These are phyloP conservation scores for Camponotus vicinus DNA, from an alignment of 1,140 invertebrate genomes.

Conservation along the genomic window DNA sequence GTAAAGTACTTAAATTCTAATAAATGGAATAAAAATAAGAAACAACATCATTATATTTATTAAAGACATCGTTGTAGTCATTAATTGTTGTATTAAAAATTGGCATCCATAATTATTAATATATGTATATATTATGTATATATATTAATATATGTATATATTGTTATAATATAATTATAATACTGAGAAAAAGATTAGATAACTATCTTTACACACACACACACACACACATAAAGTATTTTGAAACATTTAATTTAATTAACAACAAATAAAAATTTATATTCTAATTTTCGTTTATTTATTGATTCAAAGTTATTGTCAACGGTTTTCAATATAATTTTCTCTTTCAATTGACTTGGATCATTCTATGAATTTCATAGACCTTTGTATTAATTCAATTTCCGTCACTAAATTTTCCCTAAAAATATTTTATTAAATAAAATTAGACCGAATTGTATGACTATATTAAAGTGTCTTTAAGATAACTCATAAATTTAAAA, in stretches of 20 bases:
- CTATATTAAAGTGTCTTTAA: neutral
- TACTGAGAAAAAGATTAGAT: conserved; percentile 16
- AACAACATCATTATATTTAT: neutral
- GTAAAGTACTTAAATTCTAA: conserved; percentile 21
- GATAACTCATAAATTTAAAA: neutral
- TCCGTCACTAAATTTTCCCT: conserved; percentile 38
- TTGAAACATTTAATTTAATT: neutral
- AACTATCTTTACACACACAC: neutral
- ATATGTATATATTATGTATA: too few species aligned
- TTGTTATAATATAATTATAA: neutral
- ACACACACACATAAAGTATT: neutral
- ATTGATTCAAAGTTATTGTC: neutral
- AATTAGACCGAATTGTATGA: neutral
- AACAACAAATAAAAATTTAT: neutral
- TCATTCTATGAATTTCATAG: conserved; percentile 23
- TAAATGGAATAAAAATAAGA: neutral
- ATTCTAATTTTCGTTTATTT: neutral
- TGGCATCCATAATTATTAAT: neutral
- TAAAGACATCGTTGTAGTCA: too few species aligned
- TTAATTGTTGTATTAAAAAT: neutral
- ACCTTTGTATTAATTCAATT: conserved; percentile 1
- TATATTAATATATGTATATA: neutral
- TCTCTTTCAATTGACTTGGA: neutral
- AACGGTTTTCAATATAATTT: conserved; percentile 45
- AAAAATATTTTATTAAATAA: neutral